These are phyloP conservation scores for Griposia aprilina DNA, from an alignment of 2,888 invertebrate species.

Conservation along the genomic window DNA sequence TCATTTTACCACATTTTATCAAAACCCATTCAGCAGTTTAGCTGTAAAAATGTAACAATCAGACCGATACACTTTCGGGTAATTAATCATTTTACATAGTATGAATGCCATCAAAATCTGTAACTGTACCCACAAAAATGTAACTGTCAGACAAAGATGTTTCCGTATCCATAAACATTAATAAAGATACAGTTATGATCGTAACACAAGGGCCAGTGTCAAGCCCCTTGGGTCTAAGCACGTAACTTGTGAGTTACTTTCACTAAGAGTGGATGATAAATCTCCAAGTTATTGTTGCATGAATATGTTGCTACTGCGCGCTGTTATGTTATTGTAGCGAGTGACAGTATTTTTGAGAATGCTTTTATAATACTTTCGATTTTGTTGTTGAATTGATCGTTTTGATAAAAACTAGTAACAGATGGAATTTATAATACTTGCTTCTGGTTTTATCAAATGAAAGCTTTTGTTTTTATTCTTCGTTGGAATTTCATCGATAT, in stretches of 20 bases:
- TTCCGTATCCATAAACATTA: background rate
- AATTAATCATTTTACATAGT: background rate
- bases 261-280: constrained; percentile 59
- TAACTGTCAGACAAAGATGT: background rate
- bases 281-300: constrained; percentile 48
- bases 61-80: background rate
- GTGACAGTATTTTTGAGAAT: constrained; percentile 20
- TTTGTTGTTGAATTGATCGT: constrained; percentile 19
- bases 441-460: background rate
- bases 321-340: constrained; percentile 27
- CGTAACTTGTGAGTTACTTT: constrained; percentile 45
- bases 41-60: background rate
- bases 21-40: background rate
- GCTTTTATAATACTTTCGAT: constrained; percentile 39
- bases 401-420: background rate
- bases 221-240: constrained; percentile 21
- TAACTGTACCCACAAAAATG: background rate
- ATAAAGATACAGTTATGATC: constrained; percentile 49
- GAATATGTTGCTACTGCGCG: constrained; percentile 18
- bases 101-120: background rate
- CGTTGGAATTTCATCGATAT: background rate
- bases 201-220: constrained; percentile 37
- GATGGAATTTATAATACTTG: background rate
- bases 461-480: background rate
- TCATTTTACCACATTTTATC: background rate